phyloP scores from a whole-genome alignment of 2,888 invertebrate genomes.

The Drosophila nr. medialis region DNA sequence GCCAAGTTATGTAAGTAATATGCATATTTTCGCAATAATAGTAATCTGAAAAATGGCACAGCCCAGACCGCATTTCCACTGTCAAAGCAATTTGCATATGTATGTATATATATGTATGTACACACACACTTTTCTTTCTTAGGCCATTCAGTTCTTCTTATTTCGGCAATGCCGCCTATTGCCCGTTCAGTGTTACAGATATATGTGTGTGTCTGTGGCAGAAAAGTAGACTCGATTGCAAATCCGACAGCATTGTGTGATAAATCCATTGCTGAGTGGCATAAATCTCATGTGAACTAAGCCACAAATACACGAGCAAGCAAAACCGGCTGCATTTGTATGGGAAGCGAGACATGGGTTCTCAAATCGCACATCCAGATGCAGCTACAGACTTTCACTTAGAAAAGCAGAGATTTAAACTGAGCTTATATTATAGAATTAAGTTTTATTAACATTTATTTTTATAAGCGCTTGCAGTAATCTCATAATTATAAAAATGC shows the following conservation, averaged over 20 bases:
- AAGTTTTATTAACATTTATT: slow-evolving; percentile 25
- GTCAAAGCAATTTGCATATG: slow-evolving; percentile 71
- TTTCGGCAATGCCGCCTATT: slow-evolving; percentile 53
- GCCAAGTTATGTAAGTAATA: slow-evolving; percentile 56
- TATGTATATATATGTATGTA: neutral
- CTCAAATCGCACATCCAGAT: slow-evolving; percentile 19
- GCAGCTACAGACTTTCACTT: neutral
- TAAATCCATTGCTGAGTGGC: slow-evolving; percentile 56
- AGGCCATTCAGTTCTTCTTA: slow-evolving; percentile 17
- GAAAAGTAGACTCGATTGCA: slow-evolving; percentile 37
- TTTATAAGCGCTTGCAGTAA: neutral
- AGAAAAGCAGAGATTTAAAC: slow-evolving; percentile 4
- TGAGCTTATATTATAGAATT: neutral
- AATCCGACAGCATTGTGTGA: slow-evolving; percentile 62
- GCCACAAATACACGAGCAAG: slow-evolving; percentile 28
- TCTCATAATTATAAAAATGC: too few relatives aligned
- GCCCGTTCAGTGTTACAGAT: slow-evolving; percentile 20
- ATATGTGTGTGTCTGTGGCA: neutral
- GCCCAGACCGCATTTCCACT: slow-evolving; percentile 47
- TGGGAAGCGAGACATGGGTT: slow-evolving; percentile 24
- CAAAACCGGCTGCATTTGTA: slow-evolving; percentile 43
- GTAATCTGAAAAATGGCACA: slow-evolving; percentile 40
- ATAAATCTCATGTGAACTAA: slow-evolving; percentile 59
- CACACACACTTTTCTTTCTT: slow-evolving; percentile 8
- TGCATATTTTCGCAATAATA: slow-evolving; percentile 69